These are phyloP conservation scores for Galeopsomyia nigrocyanea DNA, from an alignment of 2,888 invertebrate species.

Conservation along the genomic window DNA sequence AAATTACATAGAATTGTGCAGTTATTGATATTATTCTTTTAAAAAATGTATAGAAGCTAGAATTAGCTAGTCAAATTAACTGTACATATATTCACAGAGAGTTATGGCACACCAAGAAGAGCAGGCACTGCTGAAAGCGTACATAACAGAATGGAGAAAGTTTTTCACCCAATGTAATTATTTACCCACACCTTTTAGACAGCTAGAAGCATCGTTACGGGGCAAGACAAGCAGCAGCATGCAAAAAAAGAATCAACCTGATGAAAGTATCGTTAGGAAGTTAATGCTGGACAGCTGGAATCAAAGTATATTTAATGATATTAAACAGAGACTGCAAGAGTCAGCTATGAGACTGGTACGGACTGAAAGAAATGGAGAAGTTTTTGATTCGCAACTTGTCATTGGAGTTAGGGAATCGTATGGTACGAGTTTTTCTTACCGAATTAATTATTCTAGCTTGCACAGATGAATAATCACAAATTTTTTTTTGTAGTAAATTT, in stretches of 20 bases:
- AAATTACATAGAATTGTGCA: constrained; percentile 38
- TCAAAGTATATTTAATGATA: constrained; percentile 94
- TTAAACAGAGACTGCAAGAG: constrained; percentile 91
- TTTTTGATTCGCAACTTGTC: constrained; percentile 96
- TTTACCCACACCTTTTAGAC: constrained; percentile 94
- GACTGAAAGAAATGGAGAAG: constrained; percentile 96
- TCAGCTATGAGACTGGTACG: constrained; percentile 98
- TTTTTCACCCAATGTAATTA: constrained; percentile 99
- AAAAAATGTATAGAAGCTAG: constrained; percentile 7
- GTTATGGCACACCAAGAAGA: constrained; percentile 94
- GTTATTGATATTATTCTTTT: background rate
- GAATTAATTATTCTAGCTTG: background rate
- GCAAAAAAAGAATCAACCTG: constrained; percentile 70
- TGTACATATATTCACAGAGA: constrained; percentile 66
- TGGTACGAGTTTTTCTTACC: constrained; percentile 71
- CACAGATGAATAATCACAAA: background rate
- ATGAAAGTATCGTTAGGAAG: constrained; percentile 92
- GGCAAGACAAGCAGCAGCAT: constrained; percentile 72
- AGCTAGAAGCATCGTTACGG: constrained; percentile 88
- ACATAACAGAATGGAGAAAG: constrained; percentile 98
- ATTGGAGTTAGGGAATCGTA: constrained; percentile 98
- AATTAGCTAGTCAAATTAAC: constrained; percentile 3
- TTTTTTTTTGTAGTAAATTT: constrained; percentile 82
- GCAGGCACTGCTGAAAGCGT: constrained; percentile 94
- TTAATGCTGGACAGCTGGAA: constrained; percentile 99